Percentiles rank a stretch among this genome's conserved stretches.
Evolutionary conservation across 2,113 vertebrate species (phyloP).

Genomic region (Rutilus rutilus): DNA sequence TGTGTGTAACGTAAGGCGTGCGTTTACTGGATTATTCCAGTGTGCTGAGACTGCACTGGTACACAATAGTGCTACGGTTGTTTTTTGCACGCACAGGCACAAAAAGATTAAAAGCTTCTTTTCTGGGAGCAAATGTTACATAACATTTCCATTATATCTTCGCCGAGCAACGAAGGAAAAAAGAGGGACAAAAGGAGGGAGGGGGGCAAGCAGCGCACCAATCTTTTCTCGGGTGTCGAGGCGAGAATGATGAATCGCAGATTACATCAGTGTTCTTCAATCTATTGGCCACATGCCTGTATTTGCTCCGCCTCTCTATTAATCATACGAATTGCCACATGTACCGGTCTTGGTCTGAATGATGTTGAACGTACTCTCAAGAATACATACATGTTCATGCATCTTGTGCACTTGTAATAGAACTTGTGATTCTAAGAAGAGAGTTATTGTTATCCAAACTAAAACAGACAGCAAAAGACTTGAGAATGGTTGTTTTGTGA

Average conservation of each 20-base stretch:
- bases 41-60: constrained; percentile 12
- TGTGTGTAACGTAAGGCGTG: background rate
- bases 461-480: background rate
- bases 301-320: background rate
- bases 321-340: constrained; percentile 1
- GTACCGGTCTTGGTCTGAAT: background rate
- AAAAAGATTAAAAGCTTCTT: constrained; percentile 36
- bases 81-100: constrained; percentile 5
- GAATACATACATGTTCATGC: background rate
- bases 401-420: background rate
- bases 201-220: background rate
- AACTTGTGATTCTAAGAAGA: background rate
- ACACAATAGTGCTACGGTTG: constrained; percentile 9
- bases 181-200: constrained; percentile 5
- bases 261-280: constrained; percentile 25
- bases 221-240: background rate
- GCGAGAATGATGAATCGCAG: background rate
- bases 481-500: background rate
- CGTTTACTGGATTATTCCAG: background rate
- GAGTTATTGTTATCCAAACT: background rate
- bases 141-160: constrained; percentile 28
- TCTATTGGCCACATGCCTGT: constrained; percentile 13
- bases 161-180: background rate
- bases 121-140: background rate
- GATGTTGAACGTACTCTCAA: background rate